Evolutionary conservation across 2,888 invertebrate genomes (phyloP).

Genomic region (Oscheius sp.): DNA sequence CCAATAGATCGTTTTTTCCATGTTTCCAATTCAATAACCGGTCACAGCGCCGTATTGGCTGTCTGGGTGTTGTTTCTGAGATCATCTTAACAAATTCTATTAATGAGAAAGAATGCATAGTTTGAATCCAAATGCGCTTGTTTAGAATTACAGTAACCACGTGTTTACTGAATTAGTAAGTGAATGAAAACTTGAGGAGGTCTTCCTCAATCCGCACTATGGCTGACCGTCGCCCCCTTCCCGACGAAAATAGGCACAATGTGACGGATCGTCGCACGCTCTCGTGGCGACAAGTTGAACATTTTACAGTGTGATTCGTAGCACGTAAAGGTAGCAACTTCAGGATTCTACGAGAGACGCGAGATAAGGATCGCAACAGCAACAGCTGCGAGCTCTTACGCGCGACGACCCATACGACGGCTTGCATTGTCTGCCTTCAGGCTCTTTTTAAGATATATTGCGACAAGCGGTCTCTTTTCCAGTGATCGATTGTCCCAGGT

Average conservation of each 20-base stretch:
- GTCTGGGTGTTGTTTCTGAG: slow-evolving; percentile 3
- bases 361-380: slow-evolving; percentile 26
- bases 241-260: slow-evolving; percentile 21
- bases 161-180: no score
- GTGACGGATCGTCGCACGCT: slow-evolving; percentile 30
- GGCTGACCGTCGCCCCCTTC: not conserved
- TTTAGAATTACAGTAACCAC: no score
- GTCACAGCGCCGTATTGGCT: slow-evolving; percentile 18
- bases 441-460: no score
- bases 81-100: slow-evolving; percentile 17
- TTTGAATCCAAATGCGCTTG: no score
- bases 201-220: not conserved
- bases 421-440: no score
- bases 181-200: no score
- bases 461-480: not conserved
- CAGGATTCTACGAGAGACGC: not conserved
- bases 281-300: slow-evolving; percentile 29
- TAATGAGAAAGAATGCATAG: no score
- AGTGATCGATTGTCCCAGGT: slow-evolving; percentile 7
- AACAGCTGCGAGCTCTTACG: slow-evolving; percentile 27
- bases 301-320: slow-evolving; percentile 37
- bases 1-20: slow-evolving; percentile 10
- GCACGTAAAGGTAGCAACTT: slow-evolving; percentile 25
- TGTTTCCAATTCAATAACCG: slow-evolving; percentile 21
- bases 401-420: no score